Base-by-base conservation (phyloP, 2,888 invertebrate species). In the Coleophora deauratella region DNA sequence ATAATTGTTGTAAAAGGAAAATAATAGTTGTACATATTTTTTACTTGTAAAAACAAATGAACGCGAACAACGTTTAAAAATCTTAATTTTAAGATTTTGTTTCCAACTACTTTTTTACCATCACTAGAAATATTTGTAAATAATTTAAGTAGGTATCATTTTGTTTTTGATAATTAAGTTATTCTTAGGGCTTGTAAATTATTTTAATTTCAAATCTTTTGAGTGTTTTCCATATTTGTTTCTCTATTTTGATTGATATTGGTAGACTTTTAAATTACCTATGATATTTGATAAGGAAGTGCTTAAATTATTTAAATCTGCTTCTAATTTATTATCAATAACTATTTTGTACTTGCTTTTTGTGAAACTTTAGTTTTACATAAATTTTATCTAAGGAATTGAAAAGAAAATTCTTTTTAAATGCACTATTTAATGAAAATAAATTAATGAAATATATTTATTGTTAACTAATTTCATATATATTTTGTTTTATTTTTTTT, bases 401-500 rank as follows among this genome's bases (percentile, higher is more conserved):
- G 45, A 46, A 50, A 55, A 59, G 52, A 59, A 57, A 57, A 51
- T 49, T 52, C 52, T 51, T 57, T 66, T 66, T 59, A 66, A 60
- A 67, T 62, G 60, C 60, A 62, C 62, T 72, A 77, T 78, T 80
- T 79, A 76, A 77, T 65, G 57, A 63, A 43, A 54, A 59, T 71
- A 72, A 72, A 63, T 64, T 72, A 75, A 73, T 78, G 75, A 77
- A 79, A 53, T 73, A 65, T 84, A 81, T 84, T 82, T 84, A 84
- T 84, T 82, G 66, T 72, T 76, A 63, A 61, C 62, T 66, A 31
- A 35, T 60, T 60, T n/a, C n/a, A n/a, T n/a, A n/a, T n/a, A n/a
- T 33, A 40, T 32, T 40, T 21, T 36, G 47, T 62, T 57, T 62
- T 52, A 60, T 63, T 66, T 52, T 43, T 41, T 21, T 21, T 21